Percentiles rank a stretch among this genome's conserved stretches.
Evolutionary conservation across 2,113 vertebrate species (phyloP).

Genomic region (Acrocephalus kingi): DNA sequence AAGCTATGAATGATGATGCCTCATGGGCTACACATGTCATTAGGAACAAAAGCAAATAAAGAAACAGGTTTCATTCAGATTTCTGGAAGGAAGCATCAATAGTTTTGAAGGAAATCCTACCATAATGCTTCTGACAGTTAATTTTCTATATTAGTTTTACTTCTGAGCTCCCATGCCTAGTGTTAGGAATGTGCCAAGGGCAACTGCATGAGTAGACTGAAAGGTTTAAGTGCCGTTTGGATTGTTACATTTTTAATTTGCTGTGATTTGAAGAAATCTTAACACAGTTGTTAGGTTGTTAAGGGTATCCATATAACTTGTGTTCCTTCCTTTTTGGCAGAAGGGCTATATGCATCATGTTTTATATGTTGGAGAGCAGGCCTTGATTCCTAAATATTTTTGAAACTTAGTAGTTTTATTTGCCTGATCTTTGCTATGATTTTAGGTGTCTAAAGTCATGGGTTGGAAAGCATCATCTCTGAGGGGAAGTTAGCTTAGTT

Average conservation of each 20-base stretch:
- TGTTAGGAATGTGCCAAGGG: neutral
- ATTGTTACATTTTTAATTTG: neutral
- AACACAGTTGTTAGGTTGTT: neutral
- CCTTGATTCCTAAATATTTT: neutral
- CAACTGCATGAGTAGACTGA: neutral
- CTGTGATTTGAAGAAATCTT: neutral
- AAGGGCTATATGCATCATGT: neutral
- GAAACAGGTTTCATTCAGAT: neutral
- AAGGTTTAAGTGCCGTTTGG: neutral
- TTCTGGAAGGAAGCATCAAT: neutral
- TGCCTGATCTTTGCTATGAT: neutral
- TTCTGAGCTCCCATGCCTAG: neutral
- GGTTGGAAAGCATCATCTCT: neutral
- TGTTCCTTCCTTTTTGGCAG: neutral
- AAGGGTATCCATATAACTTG: neutral
- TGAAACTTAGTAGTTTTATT: neutral
- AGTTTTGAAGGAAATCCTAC: neutral
- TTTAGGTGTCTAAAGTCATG: neutral
- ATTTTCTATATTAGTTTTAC: neutral
- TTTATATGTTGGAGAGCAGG: neutral
- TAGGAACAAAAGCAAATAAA: conserved; percentile 3
- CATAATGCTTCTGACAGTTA: neutral
- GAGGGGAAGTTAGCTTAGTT: neutral
- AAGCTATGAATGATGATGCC: neutral
- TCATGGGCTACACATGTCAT: neutral